phyloP scores from a whole-genome alignment of 23 tunicate species.

The Ascidia mentula region DNA sequence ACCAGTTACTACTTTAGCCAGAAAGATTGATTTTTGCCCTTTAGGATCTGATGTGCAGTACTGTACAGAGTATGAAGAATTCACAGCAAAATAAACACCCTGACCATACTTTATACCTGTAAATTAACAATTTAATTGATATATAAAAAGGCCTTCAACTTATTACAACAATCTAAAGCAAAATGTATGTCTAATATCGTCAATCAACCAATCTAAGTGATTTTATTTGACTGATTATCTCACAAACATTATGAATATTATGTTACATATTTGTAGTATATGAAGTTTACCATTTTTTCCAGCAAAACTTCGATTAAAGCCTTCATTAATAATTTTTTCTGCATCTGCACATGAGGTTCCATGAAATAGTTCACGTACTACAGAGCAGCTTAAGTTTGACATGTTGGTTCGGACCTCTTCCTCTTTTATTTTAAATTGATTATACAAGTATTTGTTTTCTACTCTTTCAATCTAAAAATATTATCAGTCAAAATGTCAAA shows the following conservation, averaged over 20 bases:
- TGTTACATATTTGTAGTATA: too few relatives aligned
- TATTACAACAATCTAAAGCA: too few relatives aligned
- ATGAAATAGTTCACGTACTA: background rate
- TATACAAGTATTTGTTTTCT: background rate
- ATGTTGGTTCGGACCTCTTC: background rate
- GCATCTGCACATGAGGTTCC: conserved; percentile 3
- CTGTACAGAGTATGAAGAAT: conserved; percentile 3
- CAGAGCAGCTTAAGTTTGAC: background rate
- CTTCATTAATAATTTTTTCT: background rate
- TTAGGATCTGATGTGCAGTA: background rate
- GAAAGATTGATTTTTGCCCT: background rate
- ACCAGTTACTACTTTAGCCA: conserved; percentile 13
- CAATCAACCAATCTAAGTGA: too few relatives aligned
- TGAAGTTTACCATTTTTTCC: conserved; percentile 24
- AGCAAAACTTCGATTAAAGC: conserved; percentile 16
- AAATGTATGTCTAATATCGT: too few relatives aligned
- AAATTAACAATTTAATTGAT: background rate
- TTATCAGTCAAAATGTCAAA: too few relatives aligned
- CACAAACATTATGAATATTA: too few relatives aligned
- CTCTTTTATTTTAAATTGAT: background rate
- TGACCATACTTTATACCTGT: conserved; percentile 1
- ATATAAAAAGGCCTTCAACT: too few relatives aligned
- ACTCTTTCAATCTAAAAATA: background rate
- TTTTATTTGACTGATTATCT: too few relatives aligned
- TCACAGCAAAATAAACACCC: conserved; percentile 15